Evolutionary conservation across 1,140 invertebrate genomes (phyloP).

Genomic region (Atopsyche davidsoni): DNA sequence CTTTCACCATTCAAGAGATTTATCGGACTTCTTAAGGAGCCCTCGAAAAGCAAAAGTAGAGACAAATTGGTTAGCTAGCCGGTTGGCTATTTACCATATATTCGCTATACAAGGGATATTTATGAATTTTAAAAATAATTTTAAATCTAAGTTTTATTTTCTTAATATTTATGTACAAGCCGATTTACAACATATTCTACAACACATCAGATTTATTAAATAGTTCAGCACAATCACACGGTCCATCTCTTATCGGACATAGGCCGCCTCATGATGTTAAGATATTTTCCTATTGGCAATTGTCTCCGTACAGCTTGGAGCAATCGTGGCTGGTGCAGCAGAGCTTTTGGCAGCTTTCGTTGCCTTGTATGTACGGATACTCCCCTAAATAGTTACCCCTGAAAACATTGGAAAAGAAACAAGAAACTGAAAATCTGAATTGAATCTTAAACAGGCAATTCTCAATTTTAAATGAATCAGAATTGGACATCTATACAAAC

Average conservation of each 20-base stretch:
- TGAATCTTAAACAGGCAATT: slow-evolving; percentile 1
- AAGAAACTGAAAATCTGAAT: not conserved
- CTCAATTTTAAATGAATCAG: not conserved
- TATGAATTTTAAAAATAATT: not conserved
- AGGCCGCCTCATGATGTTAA: no score
- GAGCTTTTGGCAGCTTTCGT: slow-evolving; percentile 4
- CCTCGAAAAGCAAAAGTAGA: no score
- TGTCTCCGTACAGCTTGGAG: slow-evolving; percentile 2
- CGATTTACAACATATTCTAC: slow-evolving; percentile 1
- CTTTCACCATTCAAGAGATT: no score
- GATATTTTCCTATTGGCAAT: slow-evolving; percentile 2
- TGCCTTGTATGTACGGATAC: slow-evolving; percentile 11
- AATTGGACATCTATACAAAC: no score
- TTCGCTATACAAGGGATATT: not conserved
- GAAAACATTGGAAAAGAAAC: slow-evolving; percentile 3
- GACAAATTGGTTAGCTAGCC: no score
- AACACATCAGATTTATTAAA: not conserved
- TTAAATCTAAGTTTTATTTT: not conserved
- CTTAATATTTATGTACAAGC: slow-evolving; percentile 1
- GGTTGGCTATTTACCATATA: no score
- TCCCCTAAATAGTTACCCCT: slow-evolving; percentile 11
- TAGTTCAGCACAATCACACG: not conserved
- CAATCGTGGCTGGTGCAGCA: slow-evolving; percentile 4
- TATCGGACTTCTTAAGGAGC: no score
- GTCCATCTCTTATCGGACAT: not conserved